phyloP scores from a whole-genome alignment of 1,140 invertebrate genomes.

The Drosophila miranda region DNA sequence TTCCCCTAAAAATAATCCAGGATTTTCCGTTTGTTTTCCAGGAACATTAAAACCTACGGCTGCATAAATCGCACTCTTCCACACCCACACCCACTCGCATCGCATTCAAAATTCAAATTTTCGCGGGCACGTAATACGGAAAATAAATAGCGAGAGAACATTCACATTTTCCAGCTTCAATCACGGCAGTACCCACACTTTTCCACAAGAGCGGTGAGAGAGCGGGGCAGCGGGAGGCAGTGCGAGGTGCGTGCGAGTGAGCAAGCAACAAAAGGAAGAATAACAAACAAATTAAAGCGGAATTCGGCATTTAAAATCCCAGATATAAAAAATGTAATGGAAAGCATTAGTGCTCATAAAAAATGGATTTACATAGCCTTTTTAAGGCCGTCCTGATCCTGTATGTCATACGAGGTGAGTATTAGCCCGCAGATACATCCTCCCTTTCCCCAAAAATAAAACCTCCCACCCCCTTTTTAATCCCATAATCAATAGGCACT shows the following conservation, averaged over 20 bases:
- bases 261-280: conserved; percentile 52
- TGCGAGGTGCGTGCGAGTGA: conserved; percentile 9
- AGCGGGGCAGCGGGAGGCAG: background rate
- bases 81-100: conserved; percentile 1
- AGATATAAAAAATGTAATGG: conserved; percentile 82
- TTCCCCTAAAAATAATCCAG: conserved; percentile 6
- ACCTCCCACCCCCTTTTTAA: too few species aligned
- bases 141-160: conserved; percentile 54
- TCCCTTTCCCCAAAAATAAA: too few species aligned
- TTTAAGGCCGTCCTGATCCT: conserved; percentile 82
- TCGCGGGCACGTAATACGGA: conserved; percentile 46
- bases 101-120: conserved; percentile 56
- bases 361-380: conserved; percentile 82
- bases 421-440: background rate
- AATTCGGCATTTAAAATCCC: conserved; percentile 70
- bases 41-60: conserved; percentile 36
- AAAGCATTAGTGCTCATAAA: conserved; percentile 81
- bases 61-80: conserved; percentile 24
- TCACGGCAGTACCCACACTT: conserved; percentile 24
- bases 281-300: conserved; percentile 54
- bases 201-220: too few species aligned
- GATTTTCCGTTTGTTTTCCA: conserved; percentile 25
- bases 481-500: conserved; percentile 16
- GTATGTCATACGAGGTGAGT: conserved; percentile 81
- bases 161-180: conserved; percentile 66